Conservation (phyloP, 2,113 vertebrate species). For the Mesembrinibis cayennensis region DNA sequence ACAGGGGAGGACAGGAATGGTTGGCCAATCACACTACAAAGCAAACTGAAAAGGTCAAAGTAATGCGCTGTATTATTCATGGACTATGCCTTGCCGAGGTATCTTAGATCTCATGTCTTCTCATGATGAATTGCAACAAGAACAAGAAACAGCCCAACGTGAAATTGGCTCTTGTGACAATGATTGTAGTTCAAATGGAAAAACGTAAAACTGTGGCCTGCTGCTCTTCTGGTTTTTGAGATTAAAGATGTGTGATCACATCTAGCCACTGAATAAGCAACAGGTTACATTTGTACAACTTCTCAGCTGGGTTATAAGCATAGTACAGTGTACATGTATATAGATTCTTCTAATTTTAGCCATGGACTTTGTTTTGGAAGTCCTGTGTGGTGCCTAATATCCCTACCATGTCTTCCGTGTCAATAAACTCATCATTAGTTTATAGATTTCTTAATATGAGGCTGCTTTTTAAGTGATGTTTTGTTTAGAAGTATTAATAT, state of each 20-base stretch:
- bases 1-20: constrained; percentile 29
- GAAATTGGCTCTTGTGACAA: constrained; percentile 64
- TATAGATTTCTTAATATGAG: not conserved
- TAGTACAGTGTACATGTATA: rapidly evolving
- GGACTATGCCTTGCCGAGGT: not conserved
- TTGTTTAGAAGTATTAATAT: not conserved
- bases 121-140: constrained; percentile 70
- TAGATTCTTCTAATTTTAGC: not conserved
- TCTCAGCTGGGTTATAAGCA: not conserved
- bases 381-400: not conserved
- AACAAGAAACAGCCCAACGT: constrained; percentile 52
- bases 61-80: constrained; percentile 54
- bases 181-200: constrained; percentile 63
- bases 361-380: not conserved
- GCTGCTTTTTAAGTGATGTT: not conserved
- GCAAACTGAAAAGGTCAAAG: constrained; percentile 64
- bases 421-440: not conserved
- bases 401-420: not conserved
- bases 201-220: constrained; percentile 45
- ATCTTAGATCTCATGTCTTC: constrained; percentile 46
- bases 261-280: not conserved
- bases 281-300: not conserved
- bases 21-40: constrained; percentile 44
- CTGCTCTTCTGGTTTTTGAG: constrained; percentile 36
- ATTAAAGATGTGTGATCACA: constrained; percentile 14